Percentiles rank a stretch among this genome's conserved stretches.
Conservation (phyloP, 2,797 vertebrate species). For the Ciconia nigra region DNA sequence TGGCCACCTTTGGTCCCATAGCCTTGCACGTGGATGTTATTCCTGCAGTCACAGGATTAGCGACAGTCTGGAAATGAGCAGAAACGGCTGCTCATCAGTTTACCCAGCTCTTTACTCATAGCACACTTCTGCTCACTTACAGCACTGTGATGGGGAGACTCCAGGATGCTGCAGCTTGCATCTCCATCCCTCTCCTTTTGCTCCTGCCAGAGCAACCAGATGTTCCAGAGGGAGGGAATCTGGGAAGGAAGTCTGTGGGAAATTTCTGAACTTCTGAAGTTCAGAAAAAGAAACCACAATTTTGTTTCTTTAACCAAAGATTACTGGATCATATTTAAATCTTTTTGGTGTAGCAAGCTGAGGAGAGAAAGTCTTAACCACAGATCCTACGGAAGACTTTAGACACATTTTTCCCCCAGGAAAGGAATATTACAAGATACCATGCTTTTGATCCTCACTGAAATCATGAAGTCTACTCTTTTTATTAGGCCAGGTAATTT, state of each 20-base stretch:
- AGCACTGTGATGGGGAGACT: background rate
- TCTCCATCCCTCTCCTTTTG: background rate
- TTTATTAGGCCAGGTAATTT: background rate
- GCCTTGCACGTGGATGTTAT: fast-evolving
- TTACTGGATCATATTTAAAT: background rate
- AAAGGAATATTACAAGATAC: background rate
- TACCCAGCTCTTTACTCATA: background rate
- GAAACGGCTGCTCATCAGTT: background rate
- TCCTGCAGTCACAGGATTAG: background rate
- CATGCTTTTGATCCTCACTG: background rate
- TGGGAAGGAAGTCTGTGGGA: background rate
- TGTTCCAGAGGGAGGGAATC: fast-evolving
- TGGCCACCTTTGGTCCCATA: fast-evolving
- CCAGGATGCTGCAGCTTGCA: background rate
- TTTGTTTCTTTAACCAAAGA: background rate
- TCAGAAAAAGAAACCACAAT: background rate
- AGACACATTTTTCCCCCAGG: background rate
- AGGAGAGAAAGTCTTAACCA: background rate
- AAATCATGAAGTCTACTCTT: background rate
- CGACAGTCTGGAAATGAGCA: background rate
- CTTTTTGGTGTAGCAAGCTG: background rate
- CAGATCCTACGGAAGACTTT: background rate
- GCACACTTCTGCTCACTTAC: background rate
- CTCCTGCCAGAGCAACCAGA: background rate
- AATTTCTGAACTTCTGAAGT: background rate